Base-by-base conservation (phyloP, 2,888 invertebrate genomes). In the Drosophila falleni region DNA sequence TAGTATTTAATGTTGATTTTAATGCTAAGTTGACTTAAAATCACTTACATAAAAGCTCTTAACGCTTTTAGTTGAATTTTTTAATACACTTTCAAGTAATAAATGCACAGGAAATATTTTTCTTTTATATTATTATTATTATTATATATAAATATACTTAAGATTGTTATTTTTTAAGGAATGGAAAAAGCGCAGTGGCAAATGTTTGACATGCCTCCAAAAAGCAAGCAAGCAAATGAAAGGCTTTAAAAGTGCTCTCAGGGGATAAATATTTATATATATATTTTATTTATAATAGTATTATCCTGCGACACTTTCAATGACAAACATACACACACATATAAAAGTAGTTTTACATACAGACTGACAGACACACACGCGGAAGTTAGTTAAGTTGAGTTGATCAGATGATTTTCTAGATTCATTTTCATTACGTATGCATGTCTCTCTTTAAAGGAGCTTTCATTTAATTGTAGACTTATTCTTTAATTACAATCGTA, bases 31-130 rank as follows among this genome's bases (percentile, higher is more conserved):
- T 78, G 67, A 68, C 78, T 81, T 81, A 71, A 80, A 79, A 79
- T 81, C 79, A 71, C 78, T 77, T 70, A 70, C 41, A 35, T 68
- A 71, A 74, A 79, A 81, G 78, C 81, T 79, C 65, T 64, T 44
- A 11, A 46, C 15, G 81, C 81, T 74, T 74, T 74, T 69, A 66
- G 67, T 68, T 67, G 53, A 49, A 51, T 59, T 58, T 61, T 68
- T 35, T 59, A 56, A 78, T 78, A 74, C 49, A 58, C 58, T 71
- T 73, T 55, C 53, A 65, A 73, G 50, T 80, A 53, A 47, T 77
- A 79, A 77, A 77, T 79, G 77, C 77, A 75, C 60, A 54, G 62
- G 62, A 71, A 75, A 60, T 66, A 76, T 50, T 67, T 47, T 67
- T 47, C 44, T 58, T 58, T 67, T 51, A 35, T n/a, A n/a, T n/a